Percentiles rank a stretch among this genome's conserved stretches.
phyloP scores from a whole-genome alignment of 2,797 vertebrate species.

The Aeoliscus strigatus region DNA sequence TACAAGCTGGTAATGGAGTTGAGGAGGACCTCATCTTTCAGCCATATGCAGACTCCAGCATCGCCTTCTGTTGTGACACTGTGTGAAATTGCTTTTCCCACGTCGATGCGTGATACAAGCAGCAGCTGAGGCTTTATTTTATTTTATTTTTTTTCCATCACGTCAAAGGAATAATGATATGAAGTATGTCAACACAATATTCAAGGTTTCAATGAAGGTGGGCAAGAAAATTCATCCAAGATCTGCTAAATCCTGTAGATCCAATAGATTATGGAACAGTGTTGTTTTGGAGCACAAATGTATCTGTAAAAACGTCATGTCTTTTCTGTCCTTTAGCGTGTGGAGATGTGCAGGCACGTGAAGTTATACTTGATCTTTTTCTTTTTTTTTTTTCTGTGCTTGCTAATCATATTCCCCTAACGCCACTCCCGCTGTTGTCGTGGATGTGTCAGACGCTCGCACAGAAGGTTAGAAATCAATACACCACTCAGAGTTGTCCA shows the following conservation, averaged over 20 bases:
- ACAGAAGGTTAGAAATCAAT: constrained; percentile 12
- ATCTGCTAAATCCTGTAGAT: no score
- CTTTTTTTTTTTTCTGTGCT: no score
- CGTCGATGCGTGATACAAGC: constrained; percentile 35
- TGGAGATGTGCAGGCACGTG: no score
- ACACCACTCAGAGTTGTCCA: constrained; percentile 1
- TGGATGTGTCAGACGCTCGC: background rate
- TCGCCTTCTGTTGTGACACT: constrained; percentile 41
- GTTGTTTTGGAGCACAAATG: no score
- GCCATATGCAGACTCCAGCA: constrained; percentile 38
- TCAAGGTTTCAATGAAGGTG: background rate
- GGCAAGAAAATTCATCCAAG: no score
- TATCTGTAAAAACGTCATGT: no score
- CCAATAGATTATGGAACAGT: no score
- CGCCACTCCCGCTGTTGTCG: background rate
- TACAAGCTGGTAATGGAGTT: constrained; percentile 11
- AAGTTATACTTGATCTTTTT: no score
- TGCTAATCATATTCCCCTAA: background rate
- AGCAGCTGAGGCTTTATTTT: no score
- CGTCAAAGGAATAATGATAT: constrained; percentile 21
- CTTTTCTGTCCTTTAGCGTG: no score
- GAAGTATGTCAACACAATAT: constrained; percentile 2
- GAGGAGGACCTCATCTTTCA: constrained; percentile 1
- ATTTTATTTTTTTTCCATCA: no score
- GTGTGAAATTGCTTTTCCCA: constrained; percentile 47